Evolutionary conservation across 2,797 vertebrate genomes (phyloP).

Genomic region (Mallotus villosus): DNA sequence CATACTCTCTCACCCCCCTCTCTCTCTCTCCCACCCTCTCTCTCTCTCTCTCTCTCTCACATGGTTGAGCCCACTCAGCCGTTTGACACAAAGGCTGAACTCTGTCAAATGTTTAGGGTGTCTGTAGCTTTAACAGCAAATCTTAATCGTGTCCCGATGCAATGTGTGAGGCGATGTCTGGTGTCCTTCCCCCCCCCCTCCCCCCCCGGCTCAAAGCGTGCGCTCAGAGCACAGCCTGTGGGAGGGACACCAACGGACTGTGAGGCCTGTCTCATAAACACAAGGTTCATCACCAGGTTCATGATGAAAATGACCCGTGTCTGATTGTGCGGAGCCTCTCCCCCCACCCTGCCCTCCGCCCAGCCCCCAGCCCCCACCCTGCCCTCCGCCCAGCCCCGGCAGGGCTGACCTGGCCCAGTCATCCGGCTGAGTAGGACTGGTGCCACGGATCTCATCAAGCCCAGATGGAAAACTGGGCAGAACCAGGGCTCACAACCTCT

Average conservation of each 20-base stretch:
- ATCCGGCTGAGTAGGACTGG: neutral
- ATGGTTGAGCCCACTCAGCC: conserved; percentile 12
- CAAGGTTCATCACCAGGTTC: too few species aligned
- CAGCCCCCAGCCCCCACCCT: neutral
- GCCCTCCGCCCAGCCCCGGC: too few species aligned
- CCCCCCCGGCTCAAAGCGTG: neutral
- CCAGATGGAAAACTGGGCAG: neutral
- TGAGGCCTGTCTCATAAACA: neutral
- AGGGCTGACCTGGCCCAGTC: too few species aligned
- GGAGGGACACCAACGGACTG: too few species aligned
- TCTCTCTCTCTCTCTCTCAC: conserved; percentile 5
- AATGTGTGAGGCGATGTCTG: neutral
- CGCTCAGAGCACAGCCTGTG: neutral
- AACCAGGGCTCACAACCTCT: neutral
- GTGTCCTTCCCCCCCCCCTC: too few species aligned
- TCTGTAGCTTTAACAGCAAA: too few species aligned
- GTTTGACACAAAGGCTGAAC: conserved; percentile 16
- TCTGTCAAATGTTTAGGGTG: neutral
- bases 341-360: neutral
- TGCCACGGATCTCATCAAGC: neutral
- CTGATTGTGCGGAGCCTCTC: too few species aligned
- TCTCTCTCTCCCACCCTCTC: neutral
- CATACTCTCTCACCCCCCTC: conserved; percentile 12
- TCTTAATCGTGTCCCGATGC: too few species aligned
- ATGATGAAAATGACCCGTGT: too few species aligned